Evolutionary conservation across 2,113 vertebrate genomes (phyloP), one percentile per base, ranked within the genome.

Genomic region (Pseudopipra pipra): DNA sequence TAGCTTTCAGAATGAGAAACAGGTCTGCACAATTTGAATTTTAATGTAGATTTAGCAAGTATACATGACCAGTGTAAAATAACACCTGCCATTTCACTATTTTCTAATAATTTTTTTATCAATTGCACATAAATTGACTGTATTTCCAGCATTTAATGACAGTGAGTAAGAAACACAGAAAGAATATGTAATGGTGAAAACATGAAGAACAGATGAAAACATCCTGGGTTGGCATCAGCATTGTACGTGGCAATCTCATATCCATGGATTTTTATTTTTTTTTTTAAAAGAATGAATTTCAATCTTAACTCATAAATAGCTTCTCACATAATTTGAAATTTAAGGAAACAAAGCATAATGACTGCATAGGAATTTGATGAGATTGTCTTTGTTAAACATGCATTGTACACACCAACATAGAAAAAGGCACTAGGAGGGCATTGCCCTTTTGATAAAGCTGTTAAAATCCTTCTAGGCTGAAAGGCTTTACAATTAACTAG

Each of bases 1-100:
- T 61, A 76, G 46, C 19, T 86, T 94, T 79, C 49, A 79, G 65
- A 92, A 84, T 93, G 91, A 91, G 83, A 66, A 92, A 58, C 37
- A 79, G 44, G 58, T 92, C 43, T 93, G 51, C 35, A 71, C 8
- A 71, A 73, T 95, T 73, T 95, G 63, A 94, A 91, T 95, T 75
- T 89, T 91, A 84, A 81, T 85, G 18, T 92, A 89, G 35, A 76
- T 93, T 93, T 62, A 95, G 77, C 20, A 81, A 81, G 28, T 66
- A 35, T 56, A 44, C 28, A 65, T 31, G 51, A 81, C 43, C 51
- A 86, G 22, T 5, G 7, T 84, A 59, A 95, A 89, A 61, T 65
- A 68, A 51, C 21, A 82, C 37, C 52, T 92, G 41, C 22, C 17
- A 55, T 89, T 96, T 95, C 33, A 56, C 18, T 84, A 12, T 95